Base-by-base conservation (phyloP, 30 jellyfish, hydroid and myxozoan species). In the Pseudorhiza aurosa region DNA sequence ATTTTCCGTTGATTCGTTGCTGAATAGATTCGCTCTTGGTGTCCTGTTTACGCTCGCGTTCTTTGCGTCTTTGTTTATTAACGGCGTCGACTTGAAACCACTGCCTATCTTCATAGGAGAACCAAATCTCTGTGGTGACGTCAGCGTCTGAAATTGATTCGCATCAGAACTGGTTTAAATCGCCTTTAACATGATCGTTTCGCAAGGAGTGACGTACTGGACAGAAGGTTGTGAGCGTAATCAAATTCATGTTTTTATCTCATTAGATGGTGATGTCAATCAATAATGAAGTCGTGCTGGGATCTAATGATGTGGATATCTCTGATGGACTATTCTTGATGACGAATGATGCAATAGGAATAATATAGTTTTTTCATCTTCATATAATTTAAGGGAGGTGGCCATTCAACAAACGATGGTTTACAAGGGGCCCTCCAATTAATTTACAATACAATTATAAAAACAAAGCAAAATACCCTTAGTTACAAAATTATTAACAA, bases 61-160 rank as follows among this genome's bases (percentile, higher is more conserved):
- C 65, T 35, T 62, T 14, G 31, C 6, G 18, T 47, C 75, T 65
- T 47, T 75, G 72, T 49, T 82, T 58, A 55, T 78, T 45, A 68
- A 72, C 9, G 97, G 97, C 29, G 97, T 88, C 11, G 94, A 78
- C 56, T 50, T 79, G 75, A 59, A 60, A 1, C 62, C 72, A 24
- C 89, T 77, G 29, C 72, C 68, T 29, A 71, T 33, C 31, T 33
- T 58, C 15, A 24, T 27, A 1, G 98, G 98, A 21, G 96, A 87
- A 6, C 96, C 96, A 51, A 93, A 87, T 75, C 76, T 85, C 77
- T 50, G 64, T 1, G 99, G 99, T 26, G 99, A 80, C 1, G 99
- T 80, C 55, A 93, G 46, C 5, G 97, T 86, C 99, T 93, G 35
- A 40, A 59, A 85, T 44, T n/a, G n/a, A n/a, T n/a, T 8, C 2